Evolutionary conservation across 2,113 vertebrate genomes (phyloP).

Genomic region (Oxyura jamaicensis): DNA sequence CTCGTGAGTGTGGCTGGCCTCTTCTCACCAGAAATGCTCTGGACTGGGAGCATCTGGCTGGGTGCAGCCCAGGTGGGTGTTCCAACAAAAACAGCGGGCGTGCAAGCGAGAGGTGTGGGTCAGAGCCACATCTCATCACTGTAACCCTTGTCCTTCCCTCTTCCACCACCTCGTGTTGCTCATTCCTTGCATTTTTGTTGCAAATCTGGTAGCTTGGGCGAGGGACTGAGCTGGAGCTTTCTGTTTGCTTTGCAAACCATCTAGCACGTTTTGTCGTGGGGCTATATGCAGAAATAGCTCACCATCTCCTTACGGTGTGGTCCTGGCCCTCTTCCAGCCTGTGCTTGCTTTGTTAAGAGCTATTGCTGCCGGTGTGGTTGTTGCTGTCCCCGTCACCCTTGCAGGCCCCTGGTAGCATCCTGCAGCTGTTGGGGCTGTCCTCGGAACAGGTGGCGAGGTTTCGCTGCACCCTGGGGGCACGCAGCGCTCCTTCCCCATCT

Average conservation of each 20-base stretch:
- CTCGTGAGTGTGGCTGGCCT: background rate
- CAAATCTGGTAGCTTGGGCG: rapidly evolving
- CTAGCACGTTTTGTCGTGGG: rapidly evolving
- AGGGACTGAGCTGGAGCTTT: background rate
- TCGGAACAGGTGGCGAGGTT: background rate
- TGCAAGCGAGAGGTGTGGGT: rapidly evolving
- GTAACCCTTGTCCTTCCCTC: background rate
- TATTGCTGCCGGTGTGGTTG: background rate
- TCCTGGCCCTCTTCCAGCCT: rapidly evolving
- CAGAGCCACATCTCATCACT: background rate
- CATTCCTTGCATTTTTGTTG: background rate
- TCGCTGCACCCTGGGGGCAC: background rate
- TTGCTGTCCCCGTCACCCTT: background rate
- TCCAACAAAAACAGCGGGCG: background rate
- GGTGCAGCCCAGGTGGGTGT: background rate
- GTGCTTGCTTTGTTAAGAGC: background rate
- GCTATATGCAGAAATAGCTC: background rate
- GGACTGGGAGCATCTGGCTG: background rate
- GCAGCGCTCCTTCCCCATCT: background rate
- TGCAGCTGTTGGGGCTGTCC: background rate
- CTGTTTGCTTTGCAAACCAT: background rate
- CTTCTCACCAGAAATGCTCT: background rate
- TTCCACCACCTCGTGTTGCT: background rate
- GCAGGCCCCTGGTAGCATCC: background rate
- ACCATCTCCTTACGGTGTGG: rapidly evolving